These are phyloP conservation scores for Aphelenchoides bicaudatus DNA, from an alignment of 2,888 invertebrate species.

Conservation along the genomic window DNA sequence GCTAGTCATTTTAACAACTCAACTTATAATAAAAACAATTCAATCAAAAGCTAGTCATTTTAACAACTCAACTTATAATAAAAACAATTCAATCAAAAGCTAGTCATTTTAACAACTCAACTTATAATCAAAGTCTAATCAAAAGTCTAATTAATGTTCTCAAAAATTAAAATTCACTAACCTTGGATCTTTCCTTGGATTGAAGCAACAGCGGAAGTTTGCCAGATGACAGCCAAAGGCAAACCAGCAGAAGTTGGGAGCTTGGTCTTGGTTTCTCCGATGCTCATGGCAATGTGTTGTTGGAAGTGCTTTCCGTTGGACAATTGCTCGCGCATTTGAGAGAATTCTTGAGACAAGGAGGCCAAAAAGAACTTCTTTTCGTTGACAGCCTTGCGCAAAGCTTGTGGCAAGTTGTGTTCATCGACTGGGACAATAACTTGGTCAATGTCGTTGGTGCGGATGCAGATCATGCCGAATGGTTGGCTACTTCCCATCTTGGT, in stretches of 20 bases:
- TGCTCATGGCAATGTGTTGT: constrained; percentile 15
- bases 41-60: too few species aligned
- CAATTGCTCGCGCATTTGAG: background rate
- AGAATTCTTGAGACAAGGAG: constrained; percentile 1
- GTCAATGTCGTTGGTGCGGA: constrained; percentile 17
- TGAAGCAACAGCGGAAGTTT: constrained; percentile 13
- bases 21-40: too few species aligned
- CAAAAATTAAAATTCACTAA: too few species aligned
- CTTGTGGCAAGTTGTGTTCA: background rate
- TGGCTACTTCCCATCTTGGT: constrained; percentile 5
- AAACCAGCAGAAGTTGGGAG: constrained; percentile 22
- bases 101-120: too few species aligned
- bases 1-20: too few species aligned
- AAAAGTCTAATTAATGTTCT: too few species aligned
- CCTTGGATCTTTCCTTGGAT: constrained; percentile 19
- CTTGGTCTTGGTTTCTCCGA: constrained; percentile 28
- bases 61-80: too few species aligned
- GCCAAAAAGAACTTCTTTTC: background rate
- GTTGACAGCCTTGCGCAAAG: constrained; percentile 13
- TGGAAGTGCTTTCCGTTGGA: constrained; percentile 16
- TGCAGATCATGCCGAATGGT: constrained; percentile 17
- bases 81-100: too few species aligned
- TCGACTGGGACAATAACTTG: constrained; percentile 9
- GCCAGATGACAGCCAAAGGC: constrained; percentile 36
- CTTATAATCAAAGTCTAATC: too few species aligned